These are phyloP conservation scores for Cnemophilus loriae DNA, from an alignment of 2,113 vertebrate genomes.

Conservation along the genomic window DNA sequence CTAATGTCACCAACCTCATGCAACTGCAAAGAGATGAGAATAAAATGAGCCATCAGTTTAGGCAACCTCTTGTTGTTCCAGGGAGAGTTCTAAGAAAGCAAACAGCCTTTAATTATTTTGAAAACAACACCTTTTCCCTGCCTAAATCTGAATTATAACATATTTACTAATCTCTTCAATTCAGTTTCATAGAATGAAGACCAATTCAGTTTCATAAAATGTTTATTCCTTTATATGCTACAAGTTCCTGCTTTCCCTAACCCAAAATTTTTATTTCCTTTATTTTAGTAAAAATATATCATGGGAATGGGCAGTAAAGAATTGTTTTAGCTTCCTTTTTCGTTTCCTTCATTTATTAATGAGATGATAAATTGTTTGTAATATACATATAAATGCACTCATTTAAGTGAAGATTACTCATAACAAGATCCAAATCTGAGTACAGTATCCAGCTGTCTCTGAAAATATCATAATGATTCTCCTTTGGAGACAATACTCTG, in stretches of 20 bases:
- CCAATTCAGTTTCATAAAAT: background rate
- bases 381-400: conserved; percentile 18
- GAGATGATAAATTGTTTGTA: background rate
- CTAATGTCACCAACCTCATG: background rate
- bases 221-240: background rate
- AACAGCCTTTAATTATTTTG: background rate
- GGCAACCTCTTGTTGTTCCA: background rate
- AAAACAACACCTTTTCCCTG: background rate
- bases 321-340: background rate
- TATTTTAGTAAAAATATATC: background rate
- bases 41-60: background rate
- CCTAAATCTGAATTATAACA: background rate
- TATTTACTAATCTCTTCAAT: background rate
- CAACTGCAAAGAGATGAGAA: background rate
- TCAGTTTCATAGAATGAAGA: background rate
- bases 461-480: background rate
- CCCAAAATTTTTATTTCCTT: background rate
- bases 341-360: conserved; percentile 28
- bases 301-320: background rate
- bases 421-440: background rate
- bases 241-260: background rate
- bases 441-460: background rate
- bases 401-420: conserved; percentile 8
- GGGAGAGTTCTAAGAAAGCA: background rate
- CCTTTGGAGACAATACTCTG: background rate